Evolutionary conservation across 2,113 vertebrate species (phyloP), one percentile per base, ranked within the genome.

Genomic region (Pyrgilauda ruficollis): DNA sequence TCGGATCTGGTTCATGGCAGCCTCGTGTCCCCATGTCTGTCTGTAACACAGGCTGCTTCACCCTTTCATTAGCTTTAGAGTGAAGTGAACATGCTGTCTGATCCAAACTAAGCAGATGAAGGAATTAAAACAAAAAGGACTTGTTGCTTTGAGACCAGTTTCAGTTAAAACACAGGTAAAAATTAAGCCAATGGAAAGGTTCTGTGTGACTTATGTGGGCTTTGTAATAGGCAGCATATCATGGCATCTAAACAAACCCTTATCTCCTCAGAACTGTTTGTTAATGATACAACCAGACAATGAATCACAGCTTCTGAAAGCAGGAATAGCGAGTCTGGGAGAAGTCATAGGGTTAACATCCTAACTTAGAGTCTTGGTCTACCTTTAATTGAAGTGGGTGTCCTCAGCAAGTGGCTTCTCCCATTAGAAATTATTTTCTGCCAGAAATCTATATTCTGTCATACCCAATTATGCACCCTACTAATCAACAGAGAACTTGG

Each of bases 401-500:
- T 95, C 97, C 95, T 97, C 94, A 92, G 95, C 84, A 95, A 96
- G 96, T 11, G 86, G 84, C 90, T 97, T 97, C 87, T 97, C 91
- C 95, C 89, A 79, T 93, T 94, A 97, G 97, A 94, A 97, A 96
- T 95, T 44, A 96, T 96, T 96, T 94, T 93, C 87, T 95, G 97
- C 97, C 97, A 98, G 97, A 94, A 97, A 97, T 95, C 96, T 97
- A 97, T 76, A 90, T 95, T 91, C 93, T 98, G 97, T 97, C 98
- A 96, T 94, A 95, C 84, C 69, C 80, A 76, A 97, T 97, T 97
- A 97, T 77, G 88, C 95, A 97, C 87, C 94, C 92, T 94, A 96
- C 97, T 98, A 95, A 97, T 97, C 97, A 98, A 89, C 87, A 68
- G 90, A 97, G 94, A 96, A 94, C 93, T 89, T 89, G 47, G 96